Conservation (phyloP, 2,888 invertebrate species). For the Chaetogeoica ovagalla region DNA sequence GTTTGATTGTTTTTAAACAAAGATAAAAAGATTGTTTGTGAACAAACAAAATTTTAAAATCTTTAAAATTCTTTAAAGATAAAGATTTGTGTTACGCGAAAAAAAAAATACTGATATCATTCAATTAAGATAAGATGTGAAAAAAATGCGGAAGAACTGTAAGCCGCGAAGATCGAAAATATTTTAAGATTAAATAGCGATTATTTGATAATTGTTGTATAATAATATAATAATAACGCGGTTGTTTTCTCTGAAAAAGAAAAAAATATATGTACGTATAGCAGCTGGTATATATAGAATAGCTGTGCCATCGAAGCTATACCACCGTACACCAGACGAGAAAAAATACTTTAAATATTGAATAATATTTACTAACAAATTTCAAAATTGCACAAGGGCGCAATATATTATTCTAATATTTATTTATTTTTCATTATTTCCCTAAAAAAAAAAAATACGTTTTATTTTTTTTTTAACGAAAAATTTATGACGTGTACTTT, state of each 20-base stretch:
- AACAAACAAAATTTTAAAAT: too few relatives aligned
- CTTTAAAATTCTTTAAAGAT: too few relatives aligned
- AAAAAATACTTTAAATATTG: slow-evolving; percentile 23
- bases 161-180: not conserved
- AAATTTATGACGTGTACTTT: not conserved
- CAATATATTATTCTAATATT: slow-evolving; percentile 14
- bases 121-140: not conserved
- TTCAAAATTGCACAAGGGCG: slow-evolving; percentile 5
- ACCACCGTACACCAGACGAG: slow-evolving; percentile 12
- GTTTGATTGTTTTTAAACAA: too few relatives aligned
- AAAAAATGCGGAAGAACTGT: not conserved
- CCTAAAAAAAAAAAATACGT: not conserved
- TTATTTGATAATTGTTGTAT: slow-evolving; percentile 3
- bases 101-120: not conserved
- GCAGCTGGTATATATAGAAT: too few relatives aligned
- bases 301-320: too few relatives aligned
- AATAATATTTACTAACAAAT: slow-evolving; percentile 16
- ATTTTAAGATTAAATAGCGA: not conserved
- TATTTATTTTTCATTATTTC: not conserved
- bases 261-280: not conserved
- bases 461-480: not conserved
- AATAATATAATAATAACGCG: not conserved
- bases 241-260: not conserved
- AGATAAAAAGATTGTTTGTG: too few relatives aligned
- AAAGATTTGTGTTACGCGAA: not conserved